Base-by-base conservation (phyloP, 1,140 invertebrate genomes). In the Papilio machaon region DNA sequence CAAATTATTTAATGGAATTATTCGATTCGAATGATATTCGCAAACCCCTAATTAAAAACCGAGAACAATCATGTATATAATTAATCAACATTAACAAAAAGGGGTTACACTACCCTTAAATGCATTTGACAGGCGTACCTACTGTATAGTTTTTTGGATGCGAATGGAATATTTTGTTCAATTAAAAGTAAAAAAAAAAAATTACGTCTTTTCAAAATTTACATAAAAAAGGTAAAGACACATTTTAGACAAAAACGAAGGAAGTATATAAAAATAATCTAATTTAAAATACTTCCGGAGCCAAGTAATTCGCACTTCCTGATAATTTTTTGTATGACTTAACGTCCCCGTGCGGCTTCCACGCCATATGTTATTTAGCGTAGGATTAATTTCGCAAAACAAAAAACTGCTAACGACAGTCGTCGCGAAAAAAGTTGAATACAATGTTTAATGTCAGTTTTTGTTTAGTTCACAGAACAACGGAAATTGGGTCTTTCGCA, bases 361-460 rank as follows among this genome's bases (percentile, higher is more conserved):
- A 70, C 64, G 64, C 64, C 64, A 70, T 70, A 70, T 38, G 64
- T 70, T 70, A 70, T 70, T 70, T 70, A 70, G 30, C 30, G 64
- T 38, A 70, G 64, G 64, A 35, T 70, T 38, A 11, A 35, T 70
- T 70, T 70, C 64, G 64, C 64, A 38, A 64, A 64, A 70, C 64
- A 70, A 70, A 60, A 60, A 70, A 67, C 64, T 35, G 64, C 64
- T 70, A 70, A 70, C 64, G 64, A 38, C 64, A 70, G 30, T 70
- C 13, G 64, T 70, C 30, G 64, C 64, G 64, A 35, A 70, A 70
- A 70, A 70, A 70, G 64, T 70, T 70, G 23, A 70, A 38, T 70
- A 70, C 64, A 70, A 67, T 70, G 30, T 35, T 38, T 70, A 70
- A 70, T 70, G 64, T 70, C 64, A 70, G 64, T 70, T 70, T 70